Base-by-base conservation (phyloP, 2,888 invertebrate species). In the Stenchaetothrips biformis region DNA sequence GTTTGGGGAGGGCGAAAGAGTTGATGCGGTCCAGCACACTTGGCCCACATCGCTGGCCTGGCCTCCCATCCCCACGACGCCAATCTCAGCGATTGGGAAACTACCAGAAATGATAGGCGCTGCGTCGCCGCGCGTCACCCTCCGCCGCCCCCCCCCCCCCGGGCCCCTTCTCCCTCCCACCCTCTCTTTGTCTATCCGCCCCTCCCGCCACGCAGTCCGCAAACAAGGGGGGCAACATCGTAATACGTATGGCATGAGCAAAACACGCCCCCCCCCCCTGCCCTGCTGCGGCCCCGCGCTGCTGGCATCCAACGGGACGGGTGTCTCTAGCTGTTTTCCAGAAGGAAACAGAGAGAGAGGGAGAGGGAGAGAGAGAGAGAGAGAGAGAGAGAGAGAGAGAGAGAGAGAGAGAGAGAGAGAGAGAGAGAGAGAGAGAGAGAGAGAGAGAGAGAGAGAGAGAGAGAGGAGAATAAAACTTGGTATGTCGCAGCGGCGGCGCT, bases 61-160 rank as follows among this genome's bases (percentile, higher is more conserved):
- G 11, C 8, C 49, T 49, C 11, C 8, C 49, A n/a, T 67, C 7
- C 21, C 25, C 53, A 18, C 53, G 53, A 25, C 25, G 67, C 25
- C 67, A 74, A 74, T 74, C 67, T 74, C 67, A 25, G 25, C 25
- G 67, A 74, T 74, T 74, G 67, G 67, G 67, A 74, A 74, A 74
- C 67, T 74, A 74, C 11, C 67, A 74, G 67, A 21, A 25, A 25
- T 74, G 67, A 74, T 74, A 74, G 67, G 67, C 67, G 25, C 13
- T 53, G 53, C 53, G 13, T 53, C 53, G 9, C 53, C 53, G 16
- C 49, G 11, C 59, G 59, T 18, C 59, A 6, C 59, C 59, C 59
- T 13, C 0, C 59, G 4, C 13, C 18, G 16, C 16, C 13, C 59
- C 59, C 13, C 13, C 13, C 11, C 59, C n/a, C n/a, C n/a, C n/a